Evolutionary conservation across 1,140 invertebrate species (phyloP).

Genomic region (Calephelis virginiensis): DNA sequence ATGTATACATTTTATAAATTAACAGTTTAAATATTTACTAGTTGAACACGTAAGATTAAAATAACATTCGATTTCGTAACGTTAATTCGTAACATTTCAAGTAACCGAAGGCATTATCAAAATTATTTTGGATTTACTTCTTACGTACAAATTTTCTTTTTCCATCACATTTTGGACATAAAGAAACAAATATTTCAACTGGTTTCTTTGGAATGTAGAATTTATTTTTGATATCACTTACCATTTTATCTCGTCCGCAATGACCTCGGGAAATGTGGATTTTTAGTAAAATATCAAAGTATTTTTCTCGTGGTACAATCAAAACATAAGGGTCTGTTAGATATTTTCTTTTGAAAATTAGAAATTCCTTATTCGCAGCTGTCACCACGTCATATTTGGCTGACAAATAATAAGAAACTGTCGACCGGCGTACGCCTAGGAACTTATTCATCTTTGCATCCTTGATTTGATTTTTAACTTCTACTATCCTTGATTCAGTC

Average conservation of each 20-base stretch:
- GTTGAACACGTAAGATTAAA: too few relatives aligned
- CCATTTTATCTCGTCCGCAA: constrained; percentile 39
- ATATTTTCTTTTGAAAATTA: constrained; percentile 20
- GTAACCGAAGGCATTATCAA: background rate
- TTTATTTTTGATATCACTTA: constrained; percentile 28
- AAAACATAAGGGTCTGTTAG: background rate
- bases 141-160: constrained; percentile 21
- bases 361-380: constrained; percentile 13
- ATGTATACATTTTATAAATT: too few relatives aligned
- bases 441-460: constrained; percentile 16
- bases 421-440: background rate
- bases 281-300: constrained; percentile 36
- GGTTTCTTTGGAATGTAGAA: constrained; percentile 30
- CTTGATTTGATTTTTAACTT: constrained; percentile 19
- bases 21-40: too few relatives aligned
- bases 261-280: constrained; percentile 35
- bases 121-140: background rate
- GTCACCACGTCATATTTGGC: constrained; percentile 27
- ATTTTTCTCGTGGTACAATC: constrained; percentile 29
- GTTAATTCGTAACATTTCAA: too few relatives aligned
- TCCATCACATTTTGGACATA: constrained; percentile 28
- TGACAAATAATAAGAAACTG: constrained; percentile 16
- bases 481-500: constrained; percentile 18
- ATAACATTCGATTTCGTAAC: too few relatives aligned
- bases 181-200: constrained; percentile 28